Evolutionary conservation across 2,888 invertebrate species (phyloP), one percentile per base, ranked within the genome.

Genomic region (Bombylius major): DNA sequence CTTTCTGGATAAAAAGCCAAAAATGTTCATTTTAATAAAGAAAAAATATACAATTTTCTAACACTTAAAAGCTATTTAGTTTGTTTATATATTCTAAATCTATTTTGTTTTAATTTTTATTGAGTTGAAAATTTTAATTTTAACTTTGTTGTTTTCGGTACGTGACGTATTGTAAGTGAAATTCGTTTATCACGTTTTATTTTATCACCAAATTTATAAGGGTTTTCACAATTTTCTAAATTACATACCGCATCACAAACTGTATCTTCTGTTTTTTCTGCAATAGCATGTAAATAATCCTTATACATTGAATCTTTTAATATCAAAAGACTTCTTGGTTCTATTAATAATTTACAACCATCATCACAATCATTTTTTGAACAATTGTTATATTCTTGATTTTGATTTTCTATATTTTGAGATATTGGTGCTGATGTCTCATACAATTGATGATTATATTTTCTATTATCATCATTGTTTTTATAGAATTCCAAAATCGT

Each of bases 141-240:
- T 68, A 89, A 78, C 73, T 82, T 83, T 55, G 82, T 82, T 47
- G 89, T 87, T 76, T 90, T 94, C 48, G 94, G 94, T 45, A 96
- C 95, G 80, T 92, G 86, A 69, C 97, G 80, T 63, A 97, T 92
- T 13, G 96, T 97, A 53, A 97, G 73, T 13, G 96, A 97, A 61
- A 95, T 76, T 66, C 97, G 81, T 7, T 86, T 89, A 61, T 93
- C 76, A 62, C 97, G 81, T 13, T 86, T 87, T 33, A 91, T 64
- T 53, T 69, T 72, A 57, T 82, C 76, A 45, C 82, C 83, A 55
- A 77, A 71, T 23, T 69, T 67, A 71, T 81, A 82, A 54, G 74
- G 70, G 56, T 71, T 68, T 53, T 77, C 77, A 70, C 86, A 87
- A 65, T 81, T 72, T 52, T 79, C 69, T 62, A 89, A 75, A 72